These are phyloP conservation scores for Gymnoscelis rufifasciata DNA, from an alignment of 2,888 invertebrate species.

Conservation along the genomic window DNA sequence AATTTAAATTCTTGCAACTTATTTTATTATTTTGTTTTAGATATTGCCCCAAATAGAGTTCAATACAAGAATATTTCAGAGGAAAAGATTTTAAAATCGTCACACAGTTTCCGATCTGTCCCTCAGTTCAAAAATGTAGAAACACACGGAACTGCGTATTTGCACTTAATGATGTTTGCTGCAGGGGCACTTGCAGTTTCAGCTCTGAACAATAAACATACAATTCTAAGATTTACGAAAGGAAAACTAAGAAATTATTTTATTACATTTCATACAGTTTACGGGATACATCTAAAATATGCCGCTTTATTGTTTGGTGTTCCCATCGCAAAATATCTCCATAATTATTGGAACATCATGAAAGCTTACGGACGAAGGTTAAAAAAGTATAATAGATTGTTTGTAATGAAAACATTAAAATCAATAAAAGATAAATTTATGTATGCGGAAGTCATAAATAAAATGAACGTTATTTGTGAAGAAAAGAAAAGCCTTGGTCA, in stretches of 20 bases:
- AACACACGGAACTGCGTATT: slow-evolving; percentile 17
- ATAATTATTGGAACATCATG: slow-evolving; percentile 26
- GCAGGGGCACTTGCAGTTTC: slow-evolving; percentile 50
- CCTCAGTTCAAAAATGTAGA: slow-evolving; percentile 13
- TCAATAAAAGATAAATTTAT: slow-evolving; percentile 18
- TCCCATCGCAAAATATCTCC: slow-evolving; percentile 29
- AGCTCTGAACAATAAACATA: slow-evolving; percentile 44
- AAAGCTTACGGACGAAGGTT: slow-evolving; percentile 4
- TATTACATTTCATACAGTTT: slow-evolving; percentile 11
- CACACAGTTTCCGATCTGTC: no score
- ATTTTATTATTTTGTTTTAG: background rate
- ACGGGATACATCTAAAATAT: slow-evolving; percentile 33
- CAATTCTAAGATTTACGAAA: slow-evolving; percentile 39
- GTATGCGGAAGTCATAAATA: slow-evolving; percentile 46
- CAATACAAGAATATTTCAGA: slow-evolving; percentile 21
- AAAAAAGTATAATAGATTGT: background rate
- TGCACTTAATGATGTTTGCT: slow-evolving; percentile 49
- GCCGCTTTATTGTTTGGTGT: slow-evolving; percentile 27
- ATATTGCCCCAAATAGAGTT: background rate
- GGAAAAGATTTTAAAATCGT: background rate
- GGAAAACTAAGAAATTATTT: slow-evolving; percentile 32
- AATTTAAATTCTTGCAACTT: background rate
- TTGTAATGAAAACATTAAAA: slow-evolving; percentile 8
- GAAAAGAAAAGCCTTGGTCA: slow-evolving; percentile 52
- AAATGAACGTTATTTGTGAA: slow-evolving; percentile 49